These are phyloP conservation scores for Cephus runcator DNA, from an alignment of 2,888 invertebrate genomes.

Conservation along the genomic window DNA sequence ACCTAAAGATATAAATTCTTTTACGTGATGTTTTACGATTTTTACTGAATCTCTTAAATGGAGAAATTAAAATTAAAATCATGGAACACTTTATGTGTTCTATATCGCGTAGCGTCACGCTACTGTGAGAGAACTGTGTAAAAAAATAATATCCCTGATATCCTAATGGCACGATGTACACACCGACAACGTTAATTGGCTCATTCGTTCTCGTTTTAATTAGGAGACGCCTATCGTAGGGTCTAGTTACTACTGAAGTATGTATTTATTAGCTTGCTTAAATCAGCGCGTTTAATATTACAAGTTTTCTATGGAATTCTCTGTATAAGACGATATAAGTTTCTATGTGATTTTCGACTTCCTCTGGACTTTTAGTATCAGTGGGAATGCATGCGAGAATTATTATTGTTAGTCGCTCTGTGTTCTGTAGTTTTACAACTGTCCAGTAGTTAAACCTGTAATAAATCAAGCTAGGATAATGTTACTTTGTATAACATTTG, in stretches of 20 bases:
- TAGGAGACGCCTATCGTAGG: background rate
- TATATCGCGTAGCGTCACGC: background rate
- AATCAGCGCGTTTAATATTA: background rate
- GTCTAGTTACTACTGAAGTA: background rate
- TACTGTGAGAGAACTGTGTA: background rate
- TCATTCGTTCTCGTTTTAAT: background rate
- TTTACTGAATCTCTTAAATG: background rate
- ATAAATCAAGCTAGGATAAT: too few species aligned
- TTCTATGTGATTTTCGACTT: background rate
- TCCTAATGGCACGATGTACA: background rate
- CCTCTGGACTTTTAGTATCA: background rate
- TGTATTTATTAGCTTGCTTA: background rate
- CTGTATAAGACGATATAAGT: background rate
- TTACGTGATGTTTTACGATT: background rate
- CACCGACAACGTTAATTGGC: background rate
- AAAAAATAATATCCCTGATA: background rate
- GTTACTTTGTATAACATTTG: too few species aligned
- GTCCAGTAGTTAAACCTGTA: too few species aligned
- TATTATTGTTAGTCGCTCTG: too few species aligned
- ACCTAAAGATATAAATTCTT: background rate
- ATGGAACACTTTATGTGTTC: background rate
- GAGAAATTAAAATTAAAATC: background rate
- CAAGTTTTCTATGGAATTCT: background rate
- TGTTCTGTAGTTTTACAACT: too few species aligned
- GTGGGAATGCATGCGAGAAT: too few species aligned